Base-by-base conservation (phyloP, 2,888 invertebrate genomes). In the Mesoligia furuncula region DNA sequence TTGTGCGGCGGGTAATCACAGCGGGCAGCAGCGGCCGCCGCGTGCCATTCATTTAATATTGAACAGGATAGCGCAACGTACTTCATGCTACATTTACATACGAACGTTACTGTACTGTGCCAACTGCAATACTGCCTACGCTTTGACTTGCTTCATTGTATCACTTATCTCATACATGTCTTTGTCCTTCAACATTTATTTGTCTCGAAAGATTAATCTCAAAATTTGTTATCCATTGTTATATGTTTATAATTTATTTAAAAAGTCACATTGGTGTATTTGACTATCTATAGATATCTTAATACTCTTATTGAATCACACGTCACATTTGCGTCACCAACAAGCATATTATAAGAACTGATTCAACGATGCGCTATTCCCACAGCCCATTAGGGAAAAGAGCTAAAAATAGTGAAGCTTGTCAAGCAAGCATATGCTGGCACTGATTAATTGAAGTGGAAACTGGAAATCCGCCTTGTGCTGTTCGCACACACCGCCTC, bases 11-110 rank as follows among this genome's bases (percentile, higher is more conserved):
- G 87, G 92, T 92, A 93, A 93, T 93, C 92, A 92, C 87, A 89
- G 90, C 88, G 91, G 92, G 89, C 91, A 91, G 89, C 85, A 86
- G 84, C 82, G 86, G 81, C 88, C 86, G 88, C 89, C 89, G 91
- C 90, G 90, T 91, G 90, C 90, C 91, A 90, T 93, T 92, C 91
- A 92, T 95, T 93, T 93, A 94, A 92, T 95, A 95, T 95, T 94
- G 93, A 94, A 92, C 92, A 90, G 90, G 83, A 90, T 89, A 90
- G 92, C 91, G 92, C 91, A 91, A 88, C 89, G 90, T 90, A 89
- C 85, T 89, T 87, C 89, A 88, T 87, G 85, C 86, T 85, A 80
- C 86, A 86, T 88, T 87, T 87, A 86, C 86, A 84, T 86, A 83
- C 67, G 71, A 77, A 85, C 80, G 36, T 71, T 82, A 83, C 80